Evolutionary conservation across 1,140 invertebrate genomes (phyloP), one percentile per base, ranked within the genome.

Genomic region (Drosophila lacteicornis): DNA sequence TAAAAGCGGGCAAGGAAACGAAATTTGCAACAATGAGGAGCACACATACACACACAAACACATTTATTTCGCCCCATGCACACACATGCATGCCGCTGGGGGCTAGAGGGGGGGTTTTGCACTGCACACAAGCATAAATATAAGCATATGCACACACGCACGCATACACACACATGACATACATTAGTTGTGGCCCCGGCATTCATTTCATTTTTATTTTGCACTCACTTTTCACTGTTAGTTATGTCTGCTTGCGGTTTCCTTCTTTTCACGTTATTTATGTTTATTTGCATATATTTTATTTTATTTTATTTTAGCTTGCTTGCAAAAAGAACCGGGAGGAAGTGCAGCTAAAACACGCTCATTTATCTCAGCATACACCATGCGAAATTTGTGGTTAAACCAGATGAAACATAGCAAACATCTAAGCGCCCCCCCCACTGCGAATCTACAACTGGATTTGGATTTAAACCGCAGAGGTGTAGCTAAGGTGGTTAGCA

Each of bases 191-290:
- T 68, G 61, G 65, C 67, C 66, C 33, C 46, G 40, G 66, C 43
- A 67, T 74, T 53, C 78, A 77, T 80, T 76, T 53, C 74, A 77
- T 81, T 85, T 85, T 78, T 74, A 82, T 75, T 77, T 40, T 45
- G 58, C 77, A 74, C 83, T 82, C 71, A 82, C 82, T 82, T 85
- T 79, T 86, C 83, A 87, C 71, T 83, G 80, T 88, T 87, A 88
- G 83, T 88, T 87, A 88, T 88, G 77, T 87, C 80, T 83, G 83
- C 76, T 83, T 74, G 83, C 85, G 80, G 84, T 82, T 78, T 77
- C 42, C 74, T 80, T 77, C 84, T 80, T 83, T 87, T 60, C 68
- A 71, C 66, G 77, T 88, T 87, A 88, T 87, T 88, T 87, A 88
- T 77, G 80, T 74, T 80, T 74, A 77, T 87, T 82, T 79, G 65